Evolutionary conservation across 2,888 invertebrate genomes (phyloP), one percentile per base, ranked within the genome.

Genomic region (Nephrotoma guestfalica): DNA sequence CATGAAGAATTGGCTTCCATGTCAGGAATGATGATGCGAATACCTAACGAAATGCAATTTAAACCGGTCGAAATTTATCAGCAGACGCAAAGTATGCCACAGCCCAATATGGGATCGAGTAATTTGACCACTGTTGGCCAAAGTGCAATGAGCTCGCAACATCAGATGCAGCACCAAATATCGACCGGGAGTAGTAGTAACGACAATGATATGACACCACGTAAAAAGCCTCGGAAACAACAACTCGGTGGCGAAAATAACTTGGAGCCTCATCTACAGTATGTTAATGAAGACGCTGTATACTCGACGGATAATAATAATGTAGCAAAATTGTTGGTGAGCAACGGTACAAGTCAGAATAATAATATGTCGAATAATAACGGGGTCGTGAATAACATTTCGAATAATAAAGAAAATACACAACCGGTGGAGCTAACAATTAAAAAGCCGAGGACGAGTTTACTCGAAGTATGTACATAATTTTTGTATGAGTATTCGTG

Each of bases 191-290:
- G 1, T 89, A 90, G 88, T 90, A 87, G 87, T 43, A 91, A 92
- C 88, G 90, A 92, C 47, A 91, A 90, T 71, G 91, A 92, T 86
- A 93, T 93, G 86, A 93, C 94, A 6, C 97, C 98, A 0, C 93
- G 98, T 87, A 98, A 98, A 91, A 98, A 98, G 90, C 97, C 98
- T 0, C 93, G 98, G 87, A 97, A 98, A 90, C 98, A 96, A 89
- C 95, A 96, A 92, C 93, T 97, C 87, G 86, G 87, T 83, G 85
- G 85, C 11, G 85, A 85, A 43, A 71, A 71, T 71, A 85, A 43
- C 45, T 9, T 85, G 18, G 85, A 85, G 13, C 85, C 85, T 3
- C 85, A 85, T 45, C 6, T 85, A 11, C 43, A 41, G 11, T 85
- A 85, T 9, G 43, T 85, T 6, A 85, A 85, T 45, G 85, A 85